Evolutionary conservation across 2,888 invertebrate species (phyloP).

Genomic region (Drosophila picticornis): DNA sequence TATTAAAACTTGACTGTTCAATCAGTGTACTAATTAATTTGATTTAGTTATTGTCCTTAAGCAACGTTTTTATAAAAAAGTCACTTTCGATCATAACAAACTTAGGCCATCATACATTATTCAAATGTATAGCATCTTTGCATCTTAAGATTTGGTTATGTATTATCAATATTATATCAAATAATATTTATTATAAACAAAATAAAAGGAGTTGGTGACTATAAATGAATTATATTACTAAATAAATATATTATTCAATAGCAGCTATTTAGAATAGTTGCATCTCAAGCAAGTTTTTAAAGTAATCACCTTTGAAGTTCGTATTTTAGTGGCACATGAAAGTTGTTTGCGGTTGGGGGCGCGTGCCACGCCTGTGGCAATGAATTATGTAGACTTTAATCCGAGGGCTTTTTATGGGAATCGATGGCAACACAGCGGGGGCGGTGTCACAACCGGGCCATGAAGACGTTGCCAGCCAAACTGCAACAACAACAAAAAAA

Average conservation of each 20-base stretch:
- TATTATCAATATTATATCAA: neutral
- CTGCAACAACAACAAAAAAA: slow-evolving; percentile 35
- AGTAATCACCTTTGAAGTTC: slow-evolving; percentile 17
- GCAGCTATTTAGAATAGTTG: neutral
- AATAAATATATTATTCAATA: neutral
- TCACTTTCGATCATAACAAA: too few relatives aligned
- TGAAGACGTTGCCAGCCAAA: slow-evolving; percentile 57
- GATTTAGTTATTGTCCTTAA: neutral
- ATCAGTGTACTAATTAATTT: neutral
- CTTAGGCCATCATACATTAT: too few relatives aligned
- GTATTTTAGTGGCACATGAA: slow-evolving; percentile 44
- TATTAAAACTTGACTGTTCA: neutral
- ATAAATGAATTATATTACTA: neutral
- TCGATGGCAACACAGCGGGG: slow-evolving; percentile 48
- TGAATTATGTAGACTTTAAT: slow-evolving; percentile 74
- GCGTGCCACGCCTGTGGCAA: slow-evolving; percentile 36
- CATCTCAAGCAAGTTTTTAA: slow-evolving; percentile 7
- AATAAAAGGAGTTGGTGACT: neutral
- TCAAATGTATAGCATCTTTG: neutral
- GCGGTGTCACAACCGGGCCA: slow-evolving; percentile 31
- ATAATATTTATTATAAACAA: neutral
- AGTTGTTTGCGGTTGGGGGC: slow-evolving; percentile 11
- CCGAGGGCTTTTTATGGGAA: slow-evolving; percentile 54
- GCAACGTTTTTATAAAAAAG: too few relatives aligned
- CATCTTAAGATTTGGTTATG: neutral